Evolutionary conservation across 2,888 invertebrate species (phyloP).

Genomic region (Drosophila kokeensis): DNA sequence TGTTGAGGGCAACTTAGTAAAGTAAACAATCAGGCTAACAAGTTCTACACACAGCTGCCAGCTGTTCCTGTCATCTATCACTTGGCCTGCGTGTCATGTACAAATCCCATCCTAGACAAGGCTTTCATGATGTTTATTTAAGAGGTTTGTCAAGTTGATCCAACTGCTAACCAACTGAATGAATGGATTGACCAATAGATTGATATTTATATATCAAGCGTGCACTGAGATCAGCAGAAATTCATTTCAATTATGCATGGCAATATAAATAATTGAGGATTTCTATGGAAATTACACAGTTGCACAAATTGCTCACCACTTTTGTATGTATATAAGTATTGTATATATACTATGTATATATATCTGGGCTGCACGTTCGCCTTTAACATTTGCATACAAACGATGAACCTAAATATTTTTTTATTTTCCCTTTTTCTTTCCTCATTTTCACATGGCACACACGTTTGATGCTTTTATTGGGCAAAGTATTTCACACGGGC

Average conservation of each 20-base stretch:
- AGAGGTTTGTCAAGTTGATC: conserved; percentile 13
- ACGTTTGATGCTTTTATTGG: conserved; percentile 61
- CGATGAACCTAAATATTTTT: conserved; percentile 50
- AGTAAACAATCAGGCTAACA: conserved; percentile 71
- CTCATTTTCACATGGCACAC: conserved; percentile 22
- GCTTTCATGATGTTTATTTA: conserved; percentile 31
- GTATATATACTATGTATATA: too few relatives aligned
- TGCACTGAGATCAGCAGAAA: conserved; percentile 16
- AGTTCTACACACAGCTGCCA: conserved; percentile 65
- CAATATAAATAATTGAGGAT: conserved; percentile 44
- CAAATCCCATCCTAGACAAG: conserved; percentile 13
- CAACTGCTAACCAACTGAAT: conserved; percentile 4
- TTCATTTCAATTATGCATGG: conserved; percentile 56
- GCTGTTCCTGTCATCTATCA: conserved; percentile 74
- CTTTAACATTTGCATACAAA: conserved; percentile 53
- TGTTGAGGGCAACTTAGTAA: not conserved
- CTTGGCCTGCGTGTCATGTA: conserved; percentile 39
- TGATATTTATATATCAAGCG: not conserved
- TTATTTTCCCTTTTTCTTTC: conserved; percentile 1
- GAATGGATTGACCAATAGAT: conserved; percentile 14
- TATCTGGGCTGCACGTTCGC: conserved; percentile 8
- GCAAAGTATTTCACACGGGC: conserved; percentile 53
- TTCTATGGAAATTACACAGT: conserved; percentile 51
- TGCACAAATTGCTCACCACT: conserved; percentile 53
- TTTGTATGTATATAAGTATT: not conserved